Evolutionary conservation across 2,113 vertebrate species (phyloP).

Genomic region (Thermophis baileyi): DNA sequence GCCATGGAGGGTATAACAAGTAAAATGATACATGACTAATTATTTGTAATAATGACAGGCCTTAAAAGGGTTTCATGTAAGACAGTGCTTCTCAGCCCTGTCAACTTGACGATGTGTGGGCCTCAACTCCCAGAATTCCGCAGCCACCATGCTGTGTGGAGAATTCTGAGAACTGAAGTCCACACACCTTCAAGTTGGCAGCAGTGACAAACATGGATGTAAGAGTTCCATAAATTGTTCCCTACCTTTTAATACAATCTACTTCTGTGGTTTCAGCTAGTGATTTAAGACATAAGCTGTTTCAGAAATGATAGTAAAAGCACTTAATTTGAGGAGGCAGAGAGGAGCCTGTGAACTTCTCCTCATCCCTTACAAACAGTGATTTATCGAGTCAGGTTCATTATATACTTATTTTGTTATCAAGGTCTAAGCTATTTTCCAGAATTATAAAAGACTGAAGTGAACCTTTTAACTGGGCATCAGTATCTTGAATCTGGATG

Average conservation of each 20-base stretch:
- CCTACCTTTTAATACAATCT: not conserved
- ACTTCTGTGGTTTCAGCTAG: not conserved
- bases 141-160: not conserved
- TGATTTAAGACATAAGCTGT: not conserved
- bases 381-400: not conserved
- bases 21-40: not conserved
- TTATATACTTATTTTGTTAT: not conserved
- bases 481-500: conserved; percentile 21
- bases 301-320: not conserved
- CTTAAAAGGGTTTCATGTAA: not conserved
- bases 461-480: conserved; percentile 9
- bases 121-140: not conserved
- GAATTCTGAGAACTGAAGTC: not conserved
- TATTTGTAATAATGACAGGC: not conserved
- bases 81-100: not conserved
- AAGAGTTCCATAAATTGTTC: not conserved
- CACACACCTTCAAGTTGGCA: not conserved
- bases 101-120: not conserved
- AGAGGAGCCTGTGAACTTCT: not conserved
- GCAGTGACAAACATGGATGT: not conserved
- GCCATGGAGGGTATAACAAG: not conserved
- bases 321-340: not conserved
- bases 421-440: not conserved
- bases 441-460: not conserved
- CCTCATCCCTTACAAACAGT: not conserved